Conservation (phyloP, 2,888 invertebrate genomes). For the Laothoe populi region DNA sequence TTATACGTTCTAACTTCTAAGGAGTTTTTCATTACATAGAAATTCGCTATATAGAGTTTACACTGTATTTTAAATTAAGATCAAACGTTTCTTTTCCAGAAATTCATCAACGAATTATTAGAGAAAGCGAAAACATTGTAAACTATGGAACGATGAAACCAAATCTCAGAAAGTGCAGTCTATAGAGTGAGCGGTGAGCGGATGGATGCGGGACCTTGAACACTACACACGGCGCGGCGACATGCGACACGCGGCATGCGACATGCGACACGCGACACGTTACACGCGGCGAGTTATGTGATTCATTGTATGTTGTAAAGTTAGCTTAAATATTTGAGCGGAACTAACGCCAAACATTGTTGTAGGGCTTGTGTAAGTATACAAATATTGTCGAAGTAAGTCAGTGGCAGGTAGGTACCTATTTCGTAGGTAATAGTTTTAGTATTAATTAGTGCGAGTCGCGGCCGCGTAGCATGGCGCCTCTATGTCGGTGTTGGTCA, state of each 20-base stretch:
- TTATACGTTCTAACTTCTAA: too few species aligned
- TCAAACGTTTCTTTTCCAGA: constrained; percentile 84
- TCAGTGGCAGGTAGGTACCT: constrained; percentile 20
- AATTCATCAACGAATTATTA: constrained; percentile 95
- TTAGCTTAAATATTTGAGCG: constrained; percentile 21
- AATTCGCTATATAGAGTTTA: too few species aligned
- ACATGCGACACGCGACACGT: not conserved
- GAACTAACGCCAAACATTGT: constrained; percentile 14
- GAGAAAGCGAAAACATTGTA: constrained; percentile 95
- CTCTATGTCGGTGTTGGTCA: not conserved
- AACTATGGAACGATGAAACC: constrained; percentile 46
- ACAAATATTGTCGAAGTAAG: constrained; percentile 14
- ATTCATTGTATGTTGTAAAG: constrained; percentile 9
- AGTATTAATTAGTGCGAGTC: not conserved
- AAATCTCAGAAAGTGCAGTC: constrained; percentile 45
- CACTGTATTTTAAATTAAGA: too few species aligned
- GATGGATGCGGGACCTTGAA: too few species aligned
- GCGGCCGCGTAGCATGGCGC: not conserved
- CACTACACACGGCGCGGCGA: too few species aligned
- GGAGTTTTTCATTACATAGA: too few species aligned
- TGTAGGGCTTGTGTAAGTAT: constrained; percentile 24
- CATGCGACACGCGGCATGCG: not conserved
- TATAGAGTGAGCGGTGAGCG: constrained; percentile 2
- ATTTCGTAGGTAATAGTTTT: constrained; percentile 2
- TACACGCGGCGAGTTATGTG: not conserved